Evolutionary conservation across 64 coral and sea anemone genomes (phyloP).

Genomic region (Stichodactyla helianthus): DNA sequence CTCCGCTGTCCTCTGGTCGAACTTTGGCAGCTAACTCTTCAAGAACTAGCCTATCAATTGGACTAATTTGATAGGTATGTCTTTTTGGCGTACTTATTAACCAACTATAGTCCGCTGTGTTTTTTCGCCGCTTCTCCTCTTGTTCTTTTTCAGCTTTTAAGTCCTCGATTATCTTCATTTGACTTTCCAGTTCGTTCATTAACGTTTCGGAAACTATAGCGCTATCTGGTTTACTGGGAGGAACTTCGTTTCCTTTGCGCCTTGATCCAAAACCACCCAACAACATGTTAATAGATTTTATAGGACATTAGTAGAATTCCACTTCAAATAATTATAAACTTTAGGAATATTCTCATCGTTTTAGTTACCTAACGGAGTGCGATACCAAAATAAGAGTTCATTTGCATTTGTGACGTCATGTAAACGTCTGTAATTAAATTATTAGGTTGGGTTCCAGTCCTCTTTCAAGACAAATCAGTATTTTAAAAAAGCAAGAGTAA

Average conservation of each 20-base stretch:
- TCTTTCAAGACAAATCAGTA: not conserved
- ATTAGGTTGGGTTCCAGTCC: not conserved
- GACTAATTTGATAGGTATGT: conserved; percentile 46
- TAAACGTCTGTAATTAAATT: too few relatives aligned
- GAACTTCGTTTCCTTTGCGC: conserved; percentile 38
- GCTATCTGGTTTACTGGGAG: conserved; percentile 55
- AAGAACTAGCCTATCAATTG: conserved; percentile 59
- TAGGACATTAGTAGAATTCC: not conserved
- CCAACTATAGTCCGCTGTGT: conserved; percentile 80
- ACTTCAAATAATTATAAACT: not conserved
- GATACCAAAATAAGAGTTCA: not conserved
- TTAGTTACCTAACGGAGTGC: not conserved
- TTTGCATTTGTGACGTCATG: conserved; percentile 6
- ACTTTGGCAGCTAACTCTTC: conserved; percentile 80
- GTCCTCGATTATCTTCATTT: conserved; percentile 57
- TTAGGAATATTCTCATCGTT: not conserved
- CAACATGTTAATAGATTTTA: conserved; percentile 15
- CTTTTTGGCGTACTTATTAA: conserved; percentile 56
- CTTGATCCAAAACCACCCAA: conserved; percentile 43
- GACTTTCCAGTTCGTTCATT: conserved; percentile 71
- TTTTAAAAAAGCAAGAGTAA: too few relatives aligned
- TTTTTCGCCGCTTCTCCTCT: conserved; percentile 57
- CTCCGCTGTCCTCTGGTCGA: conserved; percentile 63
- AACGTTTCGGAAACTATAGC: conserved; percentile 64
- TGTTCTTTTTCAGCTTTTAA: conserved; percentile 40